These are phyloP conservation scores for Chelonus formosanus DNA, from an alignment of 2,888 invertebrate species.

Conservation along the genomic window DNA sequence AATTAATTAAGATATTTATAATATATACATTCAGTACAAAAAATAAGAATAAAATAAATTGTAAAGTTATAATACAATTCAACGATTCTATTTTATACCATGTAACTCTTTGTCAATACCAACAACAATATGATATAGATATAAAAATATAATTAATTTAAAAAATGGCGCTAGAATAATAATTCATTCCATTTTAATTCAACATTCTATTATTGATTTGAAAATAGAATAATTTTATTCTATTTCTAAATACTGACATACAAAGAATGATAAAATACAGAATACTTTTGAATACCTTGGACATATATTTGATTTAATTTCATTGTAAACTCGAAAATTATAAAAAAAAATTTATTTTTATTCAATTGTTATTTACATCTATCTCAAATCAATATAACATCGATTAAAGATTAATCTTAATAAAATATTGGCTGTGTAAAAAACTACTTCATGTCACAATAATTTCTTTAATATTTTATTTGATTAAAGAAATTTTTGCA, in stretches of 20 bases:
- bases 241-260: no score
- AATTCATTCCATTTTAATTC: not conserved
- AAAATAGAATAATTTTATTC: not conserved
- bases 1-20: slow-evolving; percentile 56
- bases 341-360: no score
- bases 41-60: slow-evolving; percentile 39
- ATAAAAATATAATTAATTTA: not conserved
- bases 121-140: slow-evolving; percentile 15
- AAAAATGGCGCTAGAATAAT: not conserved
- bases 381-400: no score
- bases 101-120: not conserved
- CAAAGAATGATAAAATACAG: no score
- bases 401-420: not conserved
- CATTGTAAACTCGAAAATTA: no score
- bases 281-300: no score
- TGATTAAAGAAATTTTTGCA: slow-evolving; percentile 9
- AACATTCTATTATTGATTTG: not conserved
- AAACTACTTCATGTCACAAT: not conserved
- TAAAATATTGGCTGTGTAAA: not conserved
- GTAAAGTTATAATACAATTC: slow-evolving; percentile 21
- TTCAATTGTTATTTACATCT: no score
- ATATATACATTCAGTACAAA: slow-evolving; percentile 58
- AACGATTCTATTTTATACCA: not conserved
- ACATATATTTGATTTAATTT: no score
- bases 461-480: slow-evolving; percentile 4